Percentiles rank a stretch among this genome's conserved stretches.
Evolutionary conservation across 2,113 vertebrate genomes (phyloP).

Genomic region (Aphelocoma coerulescens): DNA sequence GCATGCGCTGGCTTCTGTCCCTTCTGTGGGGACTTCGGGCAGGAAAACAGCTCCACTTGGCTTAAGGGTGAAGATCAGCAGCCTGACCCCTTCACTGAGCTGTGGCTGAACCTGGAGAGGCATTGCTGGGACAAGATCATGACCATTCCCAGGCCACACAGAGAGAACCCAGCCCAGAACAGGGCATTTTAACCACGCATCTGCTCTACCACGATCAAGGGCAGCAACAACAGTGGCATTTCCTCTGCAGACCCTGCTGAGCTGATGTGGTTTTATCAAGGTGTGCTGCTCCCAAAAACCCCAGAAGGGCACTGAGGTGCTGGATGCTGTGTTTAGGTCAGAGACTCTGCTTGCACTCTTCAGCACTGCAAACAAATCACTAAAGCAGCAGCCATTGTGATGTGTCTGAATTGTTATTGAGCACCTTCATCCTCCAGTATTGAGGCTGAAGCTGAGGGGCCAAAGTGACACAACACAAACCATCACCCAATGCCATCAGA

Average conservation of each 20-base stretch:
- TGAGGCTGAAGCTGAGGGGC: not conserved
- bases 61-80: not conserved
- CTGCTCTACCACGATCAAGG: not conserved
- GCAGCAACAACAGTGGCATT: not conserved
- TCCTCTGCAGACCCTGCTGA: not conserved
- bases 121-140: rapidly evolving
- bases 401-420: not conserved
- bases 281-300: not conserved
- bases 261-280: not conserved
- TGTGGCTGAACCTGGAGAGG: not conserved
- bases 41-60: not conserved
- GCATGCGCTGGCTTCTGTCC: not conserved
- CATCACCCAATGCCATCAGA: not conserved
- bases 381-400: not conserved
- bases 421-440: not conserved
- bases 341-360: not conserved
- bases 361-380: not conserved
- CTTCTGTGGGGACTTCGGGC: rapidly evolving
- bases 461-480: not conserved
- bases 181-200: rapidly evolving
- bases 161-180: not conserved
- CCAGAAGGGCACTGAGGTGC: not conserved
- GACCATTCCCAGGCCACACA: rapidly evolving
- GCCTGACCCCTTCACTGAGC: not conserved
- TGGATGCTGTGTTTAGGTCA: not conserved